Evolutionary conservation across 2,888 invertebrate species (phyloP).

Genomic region (Pantelozetes paolii): DNA sequence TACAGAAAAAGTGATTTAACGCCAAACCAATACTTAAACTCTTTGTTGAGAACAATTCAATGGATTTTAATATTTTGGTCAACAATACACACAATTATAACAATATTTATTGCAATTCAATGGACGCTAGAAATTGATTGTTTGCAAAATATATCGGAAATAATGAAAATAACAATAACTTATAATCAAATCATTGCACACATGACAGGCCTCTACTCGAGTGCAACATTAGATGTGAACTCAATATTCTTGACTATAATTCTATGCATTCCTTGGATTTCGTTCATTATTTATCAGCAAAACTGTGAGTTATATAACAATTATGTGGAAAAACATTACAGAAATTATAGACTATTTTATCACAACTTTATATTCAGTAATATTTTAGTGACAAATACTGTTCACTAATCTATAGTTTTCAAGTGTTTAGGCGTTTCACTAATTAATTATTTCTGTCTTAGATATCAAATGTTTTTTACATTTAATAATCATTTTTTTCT

Average conservation of each 20-base stretch:
- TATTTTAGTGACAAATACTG: not conserved
- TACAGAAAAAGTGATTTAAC: not conserved
- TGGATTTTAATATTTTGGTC: not conserved
- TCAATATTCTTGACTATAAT: not conserved
- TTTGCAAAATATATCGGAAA: not conserved
- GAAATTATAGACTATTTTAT: not conserved
- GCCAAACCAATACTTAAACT: not conserved
- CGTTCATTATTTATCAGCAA: conserved; percentile 21
- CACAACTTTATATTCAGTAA: not conserved
- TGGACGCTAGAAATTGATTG: not conserved
- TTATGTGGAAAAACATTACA: not conserved
- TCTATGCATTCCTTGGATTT: conserved; percentile 15
- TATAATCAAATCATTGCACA: conserved; percentile 17
- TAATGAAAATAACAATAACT: conserved; percentile 23
- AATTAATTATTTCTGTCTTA: not conserved
- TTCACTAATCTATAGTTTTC: not conserved
- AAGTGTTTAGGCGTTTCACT: not conserved
- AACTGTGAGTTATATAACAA: conserved; percentile 4
- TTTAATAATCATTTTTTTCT: not conserved
- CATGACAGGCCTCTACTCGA: conserved; percentile 6
- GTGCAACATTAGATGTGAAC: not conserved
- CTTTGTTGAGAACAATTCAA: not conserved
- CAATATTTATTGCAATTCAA: conserved; percentile 9
- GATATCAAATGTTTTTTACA: not conserved
- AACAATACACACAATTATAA: not conserved